Conservation (phyloP, 1,140 invertebrate genomes). For the Macrocentrus cingulum region DNA sequence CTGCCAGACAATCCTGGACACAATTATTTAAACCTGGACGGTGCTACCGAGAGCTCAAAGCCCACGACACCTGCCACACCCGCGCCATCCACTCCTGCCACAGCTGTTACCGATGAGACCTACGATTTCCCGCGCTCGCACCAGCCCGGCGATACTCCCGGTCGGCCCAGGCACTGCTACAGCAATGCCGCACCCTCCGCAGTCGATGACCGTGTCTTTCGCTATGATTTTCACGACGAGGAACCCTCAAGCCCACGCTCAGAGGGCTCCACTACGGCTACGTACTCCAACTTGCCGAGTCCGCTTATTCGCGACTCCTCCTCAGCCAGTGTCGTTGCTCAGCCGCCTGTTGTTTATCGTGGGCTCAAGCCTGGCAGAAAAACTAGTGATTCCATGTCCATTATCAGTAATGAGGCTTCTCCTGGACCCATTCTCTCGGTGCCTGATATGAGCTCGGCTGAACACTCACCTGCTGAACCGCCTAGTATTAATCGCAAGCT, state of each 20-base stretch:
- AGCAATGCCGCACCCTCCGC: slow-evolving; percentile 69
- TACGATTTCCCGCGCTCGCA: slow-evolving; percentile 75
- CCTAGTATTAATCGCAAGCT: slow-evolving; percentile 60
- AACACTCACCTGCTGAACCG: slow-evolving; percentile 45
- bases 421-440: slow-evolving; percentile 41
- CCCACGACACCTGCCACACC: slow-evolving; percentile 51
- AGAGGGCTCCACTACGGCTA: slow-evolving; percentile 57
- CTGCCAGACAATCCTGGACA: slow-evolving; percentile 54
- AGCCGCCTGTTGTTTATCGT: slow-evolving; percentile 64
- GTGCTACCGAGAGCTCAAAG: slow-evolving; percentile 45
- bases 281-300: slow-evolving; percentile 65
- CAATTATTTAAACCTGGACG: slow-evolving; percentile 62
- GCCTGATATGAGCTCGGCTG: slow-evolving; percentile 45
- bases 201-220: slow-evolving; percentile 63
- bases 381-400: slow-evolving; percentile 59
- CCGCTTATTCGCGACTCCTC: slow-evolving; percentile 54
- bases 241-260: slow-evolving; percentile 63
- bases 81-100: slow-evolving; percentile 43
- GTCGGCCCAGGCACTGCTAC: slow-evolving; percentile 64
- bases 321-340: slow-evolving; percentile 52
- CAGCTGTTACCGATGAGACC: slow-evolving; percentile 63
- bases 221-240: slow-evolving; percentile 64
- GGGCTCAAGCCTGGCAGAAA: slow-evolving; percentile 71
- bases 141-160: slow-evolving; percentile 49
- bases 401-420: slow-evolving; percentile 47